A percentile compares a stretch with the other conserved stretches of the same genome.
These are phyloP conservation scores for Philypnodon macrostomus DNA, from an alignment of 2,797 vertebrate species.

Conservation along the genomic window DNA sequence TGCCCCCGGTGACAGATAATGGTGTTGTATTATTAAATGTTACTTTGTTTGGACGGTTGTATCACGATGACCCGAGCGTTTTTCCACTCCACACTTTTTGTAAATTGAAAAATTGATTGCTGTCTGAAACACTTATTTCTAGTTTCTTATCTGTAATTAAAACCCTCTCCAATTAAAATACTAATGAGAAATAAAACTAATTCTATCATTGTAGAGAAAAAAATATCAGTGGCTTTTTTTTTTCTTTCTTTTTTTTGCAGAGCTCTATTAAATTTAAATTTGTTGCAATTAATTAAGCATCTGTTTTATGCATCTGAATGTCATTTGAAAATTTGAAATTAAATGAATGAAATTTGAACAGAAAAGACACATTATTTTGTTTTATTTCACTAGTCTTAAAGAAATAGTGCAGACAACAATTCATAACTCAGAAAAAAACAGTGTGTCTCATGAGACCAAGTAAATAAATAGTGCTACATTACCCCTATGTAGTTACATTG, in stretches of 20 bases:
- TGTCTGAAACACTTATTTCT: slow-evolving; percentile 23
- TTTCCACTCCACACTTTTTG: slow-evolving; percentile 1
- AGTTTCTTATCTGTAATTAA: slow-evolving; percentile 42
- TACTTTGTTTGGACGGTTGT: slow-evolving; percentile 26
- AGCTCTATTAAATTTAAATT: too few relatives aligned
- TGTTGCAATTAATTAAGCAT: not conserved
- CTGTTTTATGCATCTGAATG: not conserved
- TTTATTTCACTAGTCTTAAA: too few relatives aligned
- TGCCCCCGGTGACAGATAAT: slow-evolving; percentile 33
- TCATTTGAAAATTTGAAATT: too few relatives aligned
- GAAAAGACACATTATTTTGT: too few relatives aligned
- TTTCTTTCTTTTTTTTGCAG: too few relatives aligned
- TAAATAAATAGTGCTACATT: not conserved
- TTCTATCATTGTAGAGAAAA: slow-evolving; percentile 2
- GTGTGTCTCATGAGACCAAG: too few relatives aligned
- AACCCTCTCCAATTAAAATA: slow-evolving; percentile 49
- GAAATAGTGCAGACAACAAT: too few relatives aligned
- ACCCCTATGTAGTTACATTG: not conserved
- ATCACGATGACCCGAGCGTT: slow-evolving; percentile 19
- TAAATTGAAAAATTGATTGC: slow-evolving; percentile 12
- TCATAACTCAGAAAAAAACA: too few relatives aligned
- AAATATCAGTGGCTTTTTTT: too few relatives aligned
- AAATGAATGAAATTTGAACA: too few relatives aligned
- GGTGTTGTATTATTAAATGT: slow-evolving; percentile 20
- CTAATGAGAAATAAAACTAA: slow-evolving; percentile 38